Evolutionary conservation across 2,113 vertebrate species (phyloP), one percentile per base, ranked within the genome.

Genomic region (Apteryx mantelli): DNA sequence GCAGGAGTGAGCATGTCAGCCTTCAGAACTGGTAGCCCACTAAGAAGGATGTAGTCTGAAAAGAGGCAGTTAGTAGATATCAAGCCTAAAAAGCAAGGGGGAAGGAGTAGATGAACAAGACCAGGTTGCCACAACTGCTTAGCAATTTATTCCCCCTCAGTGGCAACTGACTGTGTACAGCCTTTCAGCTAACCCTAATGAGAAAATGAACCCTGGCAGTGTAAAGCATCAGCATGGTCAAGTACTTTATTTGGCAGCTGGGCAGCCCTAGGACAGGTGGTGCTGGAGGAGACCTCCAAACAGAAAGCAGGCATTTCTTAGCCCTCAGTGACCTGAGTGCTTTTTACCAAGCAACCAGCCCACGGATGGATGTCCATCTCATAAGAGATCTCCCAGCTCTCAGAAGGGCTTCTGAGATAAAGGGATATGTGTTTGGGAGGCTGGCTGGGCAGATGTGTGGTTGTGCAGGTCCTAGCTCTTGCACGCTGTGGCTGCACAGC

Each of bases 121-220:
- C 9, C 20, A 19, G 46, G 32, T 28, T 58, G 3, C 17, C 15
- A 30, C 53, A 60, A 53, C 73, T 58, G 56, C 56, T 73, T 28
- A 14, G 1, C 5, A 4, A 0, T 36, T 13, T 21, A 0, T 1
- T 21, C 24, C n/a, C 36, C 40, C 26, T 14, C 4, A 2, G 50
- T 42, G 65, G 30, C 20, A 11, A 7, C 2, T 42, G 53, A 2
- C 11, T 1, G 19, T 0, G 40, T 5, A 0, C 11, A 0, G 24
- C 50, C 30, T 56, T 56, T 56, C 28, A 30, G 55, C 32, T 60
- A 60, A 60, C 32, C 32, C 56, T 60, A 34, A 34, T 10, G 32
- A 14, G 56, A 60, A 60, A 32, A 44, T 0, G 25, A 46, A 12
- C 65, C 10, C 34, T 6, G 11, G n/a, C 2, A 8, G 6, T 0